Conservation (phyloP, 2,113 vertebrate genomes). For the Platysternon megacephalum region DNA sequence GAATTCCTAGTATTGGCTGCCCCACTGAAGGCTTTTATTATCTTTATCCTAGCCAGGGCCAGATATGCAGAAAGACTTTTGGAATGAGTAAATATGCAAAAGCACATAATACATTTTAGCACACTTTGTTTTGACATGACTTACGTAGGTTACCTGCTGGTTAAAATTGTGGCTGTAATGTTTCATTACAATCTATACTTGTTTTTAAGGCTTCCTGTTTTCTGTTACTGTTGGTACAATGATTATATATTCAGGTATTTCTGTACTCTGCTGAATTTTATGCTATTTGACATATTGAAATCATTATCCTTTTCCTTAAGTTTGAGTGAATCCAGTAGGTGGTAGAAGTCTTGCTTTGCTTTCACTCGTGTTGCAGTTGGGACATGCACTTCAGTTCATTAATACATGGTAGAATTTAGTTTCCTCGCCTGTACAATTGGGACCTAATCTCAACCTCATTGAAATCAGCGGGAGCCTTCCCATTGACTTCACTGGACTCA, state of each 20-base stretch:
- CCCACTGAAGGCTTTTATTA: background rate
- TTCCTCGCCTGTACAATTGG: background rate
- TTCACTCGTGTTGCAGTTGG: background rate
- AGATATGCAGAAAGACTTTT: background rate
- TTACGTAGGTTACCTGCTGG: background rate
- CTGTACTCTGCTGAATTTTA: background rate
- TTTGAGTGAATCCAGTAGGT: background rate
- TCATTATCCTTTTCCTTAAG: background rate
- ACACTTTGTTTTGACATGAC: background rate
- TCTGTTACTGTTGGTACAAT: slow-evolving; percentile 22
- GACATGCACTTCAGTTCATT: fast-evolving
- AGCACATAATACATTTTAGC: background rate
- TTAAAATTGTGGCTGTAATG: background rate
- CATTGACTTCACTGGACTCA: background rate
- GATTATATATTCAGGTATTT: slow-evolving; percentile 21
- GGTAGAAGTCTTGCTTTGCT: background rate
- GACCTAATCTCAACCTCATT: background rate
- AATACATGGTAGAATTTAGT: background rate
- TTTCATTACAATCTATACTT: slow-evolving; percentile 3
- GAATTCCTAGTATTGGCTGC: background rate
- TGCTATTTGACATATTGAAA: background rate
- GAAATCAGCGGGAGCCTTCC: background rate
- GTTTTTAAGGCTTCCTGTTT: slow-evolving; percentile 1
- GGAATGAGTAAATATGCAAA: background rate
- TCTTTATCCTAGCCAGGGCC: background rate